Evolutionary conservation across 2,888 invertebrate genomes (phyloP).

Genomic region (Meganola albula): DNA sequence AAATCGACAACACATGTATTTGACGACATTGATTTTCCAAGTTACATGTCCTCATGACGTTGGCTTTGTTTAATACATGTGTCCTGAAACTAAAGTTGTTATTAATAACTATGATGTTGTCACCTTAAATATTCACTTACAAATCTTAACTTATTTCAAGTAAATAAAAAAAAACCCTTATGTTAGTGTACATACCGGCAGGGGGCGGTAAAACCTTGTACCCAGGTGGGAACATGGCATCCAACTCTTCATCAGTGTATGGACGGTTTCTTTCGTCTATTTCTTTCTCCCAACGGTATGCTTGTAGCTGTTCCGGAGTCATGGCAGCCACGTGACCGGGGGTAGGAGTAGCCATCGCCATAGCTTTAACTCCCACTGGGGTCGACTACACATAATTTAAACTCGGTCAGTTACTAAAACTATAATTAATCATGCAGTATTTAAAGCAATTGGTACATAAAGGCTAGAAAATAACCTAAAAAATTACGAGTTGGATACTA

Average conservation of each 20-base stretch:
- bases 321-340: conserved; percentile 97
- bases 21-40: conserved; percentile 34
- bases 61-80: conserved; percentile 62
- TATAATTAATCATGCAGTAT: too few relatives aligned
- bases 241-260: conserved; percentile 97
- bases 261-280: conserved; percentile 99
- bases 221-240: conserved; percentile 98
- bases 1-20: conserved; percentile 58
- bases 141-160: conserved; percentile 23
- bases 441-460: too few relatives aligned
- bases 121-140: conserved; percentile 29
- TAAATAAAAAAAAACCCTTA: conserved; percentile 17
- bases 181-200: conserved; percentile 78
- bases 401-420: too few relatives aligned
- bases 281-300: conserved; percentile 98
- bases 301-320: conserved; percentile 99
- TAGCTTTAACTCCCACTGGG: conserved; percentile 95
- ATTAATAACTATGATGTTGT: conserved; percentile 65
- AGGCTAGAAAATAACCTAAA: too few relatives aligned
- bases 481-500: conserved; percentile 41
- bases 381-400: conserved; percentile 72
- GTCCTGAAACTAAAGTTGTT: conserved; percentile 70
- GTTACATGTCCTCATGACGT: conserved; percentile 39
- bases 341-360: conserved; percentile 99
- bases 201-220: conserved; percentile 98